phyloP scores from a whole-genome alignment of 2,888 invertebrate genomes.

The Periphyllus acericola region DNA sequence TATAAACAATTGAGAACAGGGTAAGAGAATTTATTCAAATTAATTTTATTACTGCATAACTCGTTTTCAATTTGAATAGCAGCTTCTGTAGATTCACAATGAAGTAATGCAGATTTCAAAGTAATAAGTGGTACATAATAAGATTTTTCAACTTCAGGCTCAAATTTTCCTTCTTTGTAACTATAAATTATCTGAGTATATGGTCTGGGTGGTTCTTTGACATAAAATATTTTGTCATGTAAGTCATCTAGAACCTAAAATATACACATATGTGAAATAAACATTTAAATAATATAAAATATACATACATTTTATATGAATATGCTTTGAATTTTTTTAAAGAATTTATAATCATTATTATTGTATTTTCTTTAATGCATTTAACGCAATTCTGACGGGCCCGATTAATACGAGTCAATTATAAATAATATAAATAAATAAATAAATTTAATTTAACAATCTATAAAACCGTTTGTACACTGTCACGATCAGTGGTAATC shows the following conservation, averaged over 20 bases:
- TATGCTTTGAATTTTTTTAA: too few species aligned
- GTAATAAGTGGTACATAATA: constrained; percentile 73
- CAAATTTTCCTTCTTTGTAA: neutral
- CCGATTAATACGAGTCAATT: too few species aligned
- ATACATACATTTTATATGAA: neutral
- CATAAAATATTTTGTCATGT: constrained; percentile 2
- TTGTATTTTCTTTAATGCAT: too few species aligned
- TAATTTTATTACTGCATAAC: constrained; percentile 38
- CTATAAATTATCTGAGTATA: neutral
- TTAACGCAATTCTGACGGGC: too few species aligned
- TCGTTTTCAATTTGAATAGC: constrained; percentile 73
- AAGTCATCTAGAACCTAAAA: constrained; percentile 35
- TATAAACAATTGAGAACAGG: too few species aligned
- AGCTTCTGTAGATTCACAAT: constrained; percentile 81
- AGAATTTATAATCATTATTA: too few species aligned
- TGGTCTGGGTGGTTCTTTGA: constrained; percentile 20
- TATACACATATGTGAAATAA: neutral
- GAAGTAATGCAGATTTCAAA: constrained; percentile 76
- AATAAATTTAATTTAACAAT: too few species aligned
- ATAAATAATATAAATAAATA: too few species aligned
- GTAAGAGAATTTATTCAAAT: neutral
- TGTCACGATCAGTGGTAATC: too few species aligned
- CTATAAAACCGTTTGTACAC: too few species aligned
- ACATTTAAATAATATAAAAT: neutral
- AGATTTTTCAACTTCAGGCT: neutral